phyloP scores from a whole-genome alignment of 2,113 vertebrate species.

The Bucco capensis region DNA sequence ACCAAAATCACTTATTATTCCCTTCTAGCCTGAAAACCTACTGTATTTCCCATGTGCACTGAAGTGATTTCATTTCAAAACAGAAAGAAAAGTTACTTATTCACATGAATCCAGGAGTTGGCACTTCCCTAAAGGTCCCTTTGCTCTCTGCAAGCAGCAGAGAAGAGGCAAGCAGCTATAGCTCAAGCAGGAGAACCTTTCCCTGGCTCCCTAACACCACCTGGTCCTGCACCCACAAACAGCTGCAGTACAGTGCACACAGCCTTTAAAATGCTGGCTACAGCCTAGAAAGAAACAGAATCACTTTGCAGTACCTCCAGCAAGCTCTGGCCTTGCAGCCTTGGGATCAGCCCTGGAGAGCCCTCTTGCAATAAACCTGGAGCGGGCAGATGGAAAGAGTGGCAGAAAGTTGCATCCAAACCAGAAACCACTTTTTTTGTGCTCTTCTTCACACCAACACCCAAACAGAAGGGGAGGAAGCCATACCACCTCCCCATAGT shows the following conservation, averaged over 20 bases:
- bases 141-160: neutral
- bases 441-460: neutral
- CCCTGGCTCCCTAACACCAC: too few relatives aligned
- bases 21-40: neutral
- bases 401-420: neutral
- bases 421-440: neutral
- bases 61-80: neutral
- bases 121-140: neutral
- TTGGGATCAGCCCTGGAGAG: neutral
- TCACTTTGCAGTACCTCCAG: neutral
- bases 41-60: neutral
- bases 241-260: neutral
- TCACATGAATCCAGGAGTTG: neutral
- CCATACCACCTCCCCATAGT: too few relatives aligned
- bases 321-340: neutral
- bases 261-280: neutral
- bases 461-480: neutral
- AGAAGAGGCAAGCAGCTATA: neutral
- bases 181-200: fast-evolving
- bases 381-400: neutral
- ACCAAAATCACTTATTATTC: neutral
- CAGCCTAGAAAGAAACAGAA: neutral
- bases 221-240: neutral
- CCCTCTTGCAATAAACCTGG: neutral
- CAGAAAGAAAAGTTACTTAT: neutral